Conservation (phyloP, 2,888 invertebrate species). For the Diarsia rubi region DNA sequence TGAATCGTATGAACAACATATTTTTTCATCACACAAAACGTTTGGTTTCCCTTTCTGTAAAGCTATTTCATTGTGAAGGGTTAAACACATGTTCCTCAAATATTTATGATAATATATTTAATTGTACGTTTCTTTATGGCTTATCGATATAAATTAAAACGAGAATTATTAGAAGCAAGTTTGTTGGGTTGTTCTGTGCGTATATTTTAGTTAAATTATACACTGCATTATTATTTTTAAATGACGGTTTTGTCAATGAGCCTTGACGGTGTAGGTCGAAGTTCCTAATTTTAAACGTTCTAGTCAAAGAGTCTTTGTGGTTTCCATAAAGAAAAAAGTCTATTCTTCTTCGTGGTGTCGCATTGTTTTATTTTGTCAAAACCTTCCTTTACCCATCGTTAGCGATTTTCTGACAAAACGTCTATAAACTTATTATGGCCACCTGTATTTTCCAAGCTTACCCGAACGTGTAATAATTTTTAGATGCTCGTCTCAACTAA, state of each 20-base stretch:
- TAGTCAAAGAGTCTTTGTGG: no score
- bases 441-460: background rate
- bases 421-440: background rate
- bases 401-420: background rate
- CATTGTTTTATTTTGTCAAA: no score
- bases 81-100: constrained; percentile 69
- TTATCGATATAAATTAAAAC: constrained; percentile 56
- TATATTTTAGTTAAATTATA: constrained; percentile 45
- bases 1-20: constrained; percentile 67
- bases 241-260: constrained; percentile 1
- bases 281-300: no score
- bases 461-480: background rate
- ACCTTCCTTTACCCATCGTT: background rate
- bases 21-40: constrained; percentile 67
- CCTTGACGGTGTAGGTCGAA: background rate
- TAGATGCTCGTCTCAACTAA: no score
- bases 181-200: constrained; percentile 22
- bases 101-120: constrained; percentile 74
- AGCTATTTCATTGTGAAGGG: constrained; percentile 72
- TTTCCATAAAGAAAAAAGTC: no score
- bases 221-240: background rate
- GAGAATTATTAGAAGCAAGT: constrained; percentile 16
- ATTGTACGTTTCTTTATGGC: constrained; percentile 70
- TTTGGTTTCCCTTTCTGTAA: constrained; percentile 70
- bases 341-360: no score